Base-by-base conservation (phyloP, 2,888 invertebrate species). In the Rugalucina vietnamica region DNA sequence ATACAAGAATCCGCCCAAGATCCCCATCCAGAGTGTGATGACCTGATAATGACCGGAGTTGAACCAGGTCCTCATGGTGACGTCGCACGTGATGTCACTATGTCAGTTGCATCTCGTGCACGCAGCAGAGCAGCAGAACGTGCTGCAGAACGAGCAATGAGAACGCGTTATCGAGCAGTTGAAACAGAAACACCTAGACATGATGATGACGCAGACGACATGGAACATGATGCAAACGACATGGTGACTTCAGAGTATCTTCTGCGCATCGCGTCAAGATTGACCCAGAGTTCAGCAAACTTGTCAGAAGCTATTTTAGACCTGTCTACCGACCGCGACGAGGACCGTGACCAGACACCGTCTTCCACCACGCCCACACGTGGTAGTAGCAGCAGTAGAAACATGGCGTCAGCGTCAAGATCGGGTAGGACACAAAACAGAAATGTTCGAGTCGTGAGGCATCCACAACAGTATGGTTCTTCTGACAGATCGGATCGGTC, bases 281-380 rank as follows among this genome's bases (percentile, higher is more conserved):
- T 90, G 18, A 90, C 89, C 54, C 87, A 87, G n/a, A 90, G 89
- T 74, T 88, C 89, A 14, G 89, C 88, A 18, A 89, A 90, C 69
- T 85, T 90, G 79, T 88, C 90, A 5, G 90, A 90, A 76, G 90
- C 89, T 60, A 82, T 90, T 65, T 70, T 86, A 21, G 85, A 88
- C 70, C 69, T 88, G 36, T 85, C 88, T 0, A 81, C 85, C 18
- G 81, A 89, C 21, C 54, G 83, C 21, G 81, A 71, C 34, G 60
- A 77, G 24, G 76, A 81, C 12, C 81, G 43, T 10, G 76, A 81
- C 12, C 87, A 86, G 18, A 76, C 76, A 21, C 75, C 77, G 8
- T 72, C 83, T 1, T 73, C 82, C 34, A 74, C 83, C 0, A 76
- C 81, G 8, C 73, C 79, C 5, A 57, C 74, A 18, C 71, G 54